Conservation (phyloP, 2,797 vertebrate genomes). For the Melanotaenia trifasciata region DNA sequence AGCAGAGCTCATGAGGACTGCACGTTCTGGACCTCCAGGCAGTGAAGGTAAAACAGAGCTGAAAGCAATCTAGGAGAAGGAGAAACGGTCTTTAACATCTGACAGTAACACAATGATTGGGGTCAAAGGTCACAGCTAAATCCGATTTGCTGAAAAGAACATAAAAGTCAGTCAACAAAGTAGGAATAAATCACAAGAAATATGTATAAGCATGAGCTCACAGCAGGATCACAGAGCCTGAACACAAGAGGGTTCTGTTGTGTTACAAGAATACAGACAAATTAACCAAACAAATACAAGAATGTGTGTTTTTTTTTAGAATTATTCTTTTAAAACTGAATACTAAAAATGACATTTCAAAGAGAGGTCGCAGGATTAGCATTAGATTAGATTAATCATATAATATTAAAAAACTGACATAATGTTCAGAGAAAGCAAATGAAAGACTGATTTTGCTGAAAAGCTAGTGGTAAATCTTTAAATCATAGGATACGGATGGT, state of each 20-base stretch:
- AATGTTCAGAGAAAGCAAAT: neutral
- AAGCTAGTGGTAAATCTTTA: neutral
- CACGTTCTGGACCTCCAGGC: neutral
- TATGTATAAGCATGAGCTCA: slow-evolving; percentile 9
- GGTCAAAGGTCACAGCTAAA: slow-evolving; percentile 21
- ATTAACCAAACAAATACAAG: too few species aligned
- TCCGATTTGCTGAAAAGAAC: slow-evolving; percentile 23
- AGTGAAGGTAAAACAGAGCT: slow-evolving; percentile 16
- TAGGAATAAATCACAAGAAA: slow-evolving; percentile 19
- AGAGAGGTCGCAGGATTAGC: neutral
- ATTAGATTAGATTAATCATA: neutral
- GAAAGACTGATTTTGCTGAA: neutral
- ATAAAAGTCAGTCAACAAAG: slow-evolving; percentile 14
- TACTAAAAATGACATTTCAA: neutral
- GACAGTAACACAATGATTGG: slow-evolving; percentile 9
- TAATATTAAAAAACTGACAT: neutral
- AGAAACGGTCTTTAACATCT: slow-evolving; percentile 1
- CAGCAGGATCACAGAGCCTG: neutral
- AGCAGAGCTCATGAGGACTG: neutral
- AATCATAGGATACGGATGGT: neutral
- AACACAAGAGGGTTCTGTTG: neutral
- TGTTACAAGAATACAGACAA: neutral
- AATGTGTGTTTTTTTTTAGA: neutral
- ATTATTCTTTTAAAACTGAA: neutral
- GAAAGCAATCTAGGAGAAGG: slow-evolving; percentile 5